A percentile compares a stretch with the other conserved stretches of the same genome.
phyloP scores from a whole-genome alignment of 2,888 invertebrate genomes.

The Anthoptus insignis region DNA sequence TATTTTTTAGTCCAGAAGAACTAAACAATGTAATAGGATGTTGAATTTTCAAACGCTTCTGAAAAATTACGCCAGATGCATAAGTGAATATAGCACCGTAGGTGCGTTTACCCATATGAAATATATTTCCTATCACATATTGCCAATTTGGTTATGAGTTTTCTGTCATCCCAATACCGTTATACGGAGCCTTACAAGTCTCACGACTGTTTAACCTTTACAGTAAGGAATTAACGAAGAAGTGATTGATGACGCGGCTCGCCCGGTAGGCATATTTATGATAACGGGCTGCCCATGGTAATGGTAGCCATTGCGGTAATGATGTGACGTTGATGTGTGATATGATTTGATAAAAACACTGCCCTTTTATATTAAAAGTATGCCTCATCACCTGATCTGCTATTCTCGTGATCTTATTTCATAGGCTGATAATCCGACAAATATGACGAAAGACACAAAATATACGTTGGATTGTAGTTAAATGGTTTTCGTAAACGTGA shows the following conservation, averaged over 20 bases:
- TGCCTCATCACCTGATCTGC: no score
- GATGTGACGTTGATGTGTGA: slow-evolving; percentile 4
- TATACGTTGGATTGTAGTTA: no score
- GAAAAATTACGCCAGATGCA: no score
- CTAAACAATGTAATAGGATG: no score
- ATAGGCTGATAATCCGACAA: no score
- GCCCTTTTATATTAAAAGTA: not conserved
- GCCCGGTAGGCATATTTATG: slow-evolving; percentile 11
- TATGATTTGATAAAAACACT: slow-evolving; percentile 3
- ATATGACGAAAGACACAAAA: no score
- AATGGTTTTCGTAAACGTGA: no score
- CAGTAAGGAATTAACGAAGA: slow-evolving; percentile 15
- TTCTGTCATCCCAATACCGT: not conserved
- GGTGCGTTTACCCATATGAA: not conserved
- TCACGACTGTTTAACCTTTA: slow-evolving; percentile 10
- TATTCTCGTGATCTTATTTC: no score
- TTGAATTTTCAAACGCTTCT: no score
- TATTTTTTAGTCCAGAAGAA: no score
- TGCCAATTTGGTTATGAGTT: not conserved
- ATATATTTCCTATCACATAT: not conserved
- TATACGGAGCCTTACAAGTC: slow-evolving; percentile 6
- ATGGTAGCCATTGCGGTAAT: slow-evolving; percentile 10
- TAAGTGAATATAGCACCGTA: no score
- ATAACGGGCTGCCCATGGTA: not conserved
- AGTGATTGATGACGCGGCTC: slow-evolving; percentile 7